Evolutionary conservation across 2,113 vertebrate species (phyloP), one percentile per base, ranked within the genome.

Genomic region (Bos javanicus): DNA sequence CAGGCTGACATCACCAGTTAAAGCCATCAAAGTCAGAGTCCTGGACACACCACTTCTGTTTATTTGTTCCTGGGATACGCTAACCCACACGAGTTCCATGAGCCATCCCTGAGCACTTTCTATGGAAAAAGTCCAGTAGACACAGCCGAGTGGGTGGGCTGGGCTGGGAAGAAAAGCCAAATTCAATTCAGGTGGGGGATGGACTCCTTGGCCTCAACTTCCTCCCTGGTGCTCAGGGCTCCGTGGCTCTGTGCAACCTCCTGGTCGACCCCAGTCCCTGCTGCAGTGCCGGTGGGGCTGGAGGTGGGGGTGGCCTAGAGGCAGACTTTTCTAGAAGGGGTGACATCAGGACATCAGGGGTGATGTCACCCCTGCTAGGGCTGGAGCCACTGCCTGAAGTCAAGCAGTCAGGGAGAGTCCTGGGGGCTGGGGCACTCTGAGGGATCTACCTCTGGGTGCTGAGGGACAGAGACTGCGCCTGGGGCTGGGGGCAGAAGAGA

Each of bases 1-100:
- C 85, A 64, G 81, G 81, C 62, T 90, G 83, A 92, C 56, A 46
- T 87, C 95, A 93, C 74, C 91, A 36, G 48, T 28, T 86, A 28
- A 33, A 92, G 59, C 33, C 59, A 54, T 76, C 43, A 78, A 2
- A 12, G 39, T 59, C 57, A 57, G 87, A 83, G 64, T 23, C 48
- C 46, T 46, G n/a, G 56, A n/a, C 39, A 11, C 36, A 57, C 39
- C 76, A 78, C 3, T 85, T 95, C 28, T 54, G 12, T 84, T 85
- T 67, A 56, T 88, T 86, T 26, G 50, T 90, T 93, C 39, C 93
- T 84, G 78, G 83, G 82, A 94, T 50, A n/a, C 1, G 2, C 25
- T 59, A 88, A 81, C 48, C 57, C 54, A 36, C 5, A 4, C 1
- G 6, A 81, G 33, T 60, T 78, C 78, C 54, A 26, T 12, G 59